Percentiles rank a stretch among this genome's conserved stretches.
These are phyloP conservation scores for Sylvia borin DNA, from an alignment of 2,797 vertebrate species.

Conservation along the genomic window DNA sequence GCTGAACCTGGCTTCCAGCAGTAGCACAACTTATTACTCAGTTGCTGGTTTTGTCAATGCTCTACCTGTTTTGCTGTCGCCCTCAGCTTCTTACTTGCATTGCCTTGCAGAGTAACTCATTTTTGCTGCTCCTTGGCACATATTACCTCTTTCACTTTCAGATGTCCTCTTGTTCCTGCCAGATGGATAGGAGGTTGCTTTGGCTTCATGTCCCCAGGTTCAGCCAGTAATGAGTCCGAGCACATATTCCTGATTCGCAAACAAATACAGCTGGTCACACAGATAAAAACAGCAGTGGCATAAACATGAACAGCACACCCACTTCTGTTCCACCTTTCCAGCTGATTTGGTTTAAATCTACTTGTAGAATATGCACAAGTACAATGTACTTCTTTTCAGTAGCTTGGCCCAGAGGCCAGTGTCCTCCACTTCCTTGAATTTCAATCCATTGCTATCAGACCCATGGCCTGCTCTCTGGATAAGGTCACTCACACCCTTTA, in stretches of 20 bases:
- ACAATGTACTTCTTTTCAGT: not conserved
- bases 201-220: not conserved
- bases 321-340: not conserved
- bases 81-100: not conserved
- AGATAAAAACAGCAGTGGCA: not conserved
- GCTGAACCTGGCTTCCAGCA: not conserved
- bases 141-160: not conserved
- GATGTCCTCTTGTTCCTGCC: not conserved
- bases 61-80: not conserved
- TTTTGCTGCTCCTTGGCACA: not conserved
- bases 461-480: not conserved
- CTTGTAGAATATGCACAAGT: not conserved
- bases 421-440: not conserved
- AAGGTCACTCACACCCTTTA: not conserved
- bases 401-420: not conserved
- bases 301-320: not conserved
- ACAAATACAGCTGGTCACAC: conserved; percentile 2
- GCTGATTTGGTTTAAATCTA: not conserved
- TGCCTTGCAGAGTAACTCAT: not conserved
- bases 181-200: not conserved
- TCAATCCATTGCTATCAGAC: not conserved
- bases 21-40: not conserved
- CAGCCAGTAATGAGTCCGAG: not conserved
- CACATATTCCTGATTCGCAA: not conserved
- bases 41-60: not conserved